Base-by-base conservation (phyloP, 2,888 invertebrate species). In the Sphecodes monilicornis region DNA sequence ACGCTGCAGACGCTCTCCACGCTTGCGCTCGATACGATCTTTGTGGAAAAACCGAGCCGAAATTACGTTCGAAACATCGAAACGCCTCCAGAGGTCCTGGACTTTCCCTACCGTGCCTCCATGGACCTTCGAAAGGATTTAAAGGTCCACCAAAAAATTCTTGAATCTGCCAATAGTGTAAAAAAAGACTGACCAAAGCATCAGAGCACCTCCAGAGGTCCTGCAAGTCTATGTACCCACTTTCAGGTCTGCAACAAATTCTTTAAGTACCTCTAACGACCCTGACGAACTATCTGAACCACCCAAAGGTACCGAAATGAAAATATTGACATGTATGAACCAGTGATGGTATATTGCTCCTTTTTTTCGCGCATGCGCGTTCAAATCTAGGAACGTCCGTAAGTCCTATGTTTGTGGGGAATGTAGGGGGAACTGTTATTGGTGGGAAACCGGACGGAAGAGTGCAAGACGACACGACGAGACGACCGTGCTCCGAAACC, bases 1-100 rank as follows among this genome's bases (percentile, higher is more conserved):
- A 84, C 77, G 82, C 57, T n/a, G 50, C n/a, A n/a, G n/a, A n/a
- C 57, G 80, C 68, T 78, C 43, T 43, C 43, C n/a, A n/a, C n/a
- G 16, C 57, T 4, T 57, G 26, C 26, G 13, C 29, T 29, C 29
- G 60, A 60, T 29, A 29, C 26, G 5, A 60, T 60, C 60, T 26
- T 29, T 16, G 6, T 16, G 26, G 60, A 60, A 29, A 57, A 60
- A 13, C 60, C 26, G 1, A 13, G 26, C 6, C 2, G 60, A 60
- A 60, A 29, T 60, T 43, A 13, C 43, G 43, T 43, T 29, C n/a
- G 60, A 50, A 50, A 50, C 22, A 22, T 50, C 50, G 50, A 22
- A 8, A 10, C 22, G 3, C 18, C 39, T 39, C 1, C 39, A 3
- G 2, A 22, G 22, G 6, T 22, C 46, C 46, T 50, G 22, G 22